Evolutionary conservation across 2,888 invertebrate genomes (phyloP).

Genomic region (Microctonus hyperodae): DNA sequence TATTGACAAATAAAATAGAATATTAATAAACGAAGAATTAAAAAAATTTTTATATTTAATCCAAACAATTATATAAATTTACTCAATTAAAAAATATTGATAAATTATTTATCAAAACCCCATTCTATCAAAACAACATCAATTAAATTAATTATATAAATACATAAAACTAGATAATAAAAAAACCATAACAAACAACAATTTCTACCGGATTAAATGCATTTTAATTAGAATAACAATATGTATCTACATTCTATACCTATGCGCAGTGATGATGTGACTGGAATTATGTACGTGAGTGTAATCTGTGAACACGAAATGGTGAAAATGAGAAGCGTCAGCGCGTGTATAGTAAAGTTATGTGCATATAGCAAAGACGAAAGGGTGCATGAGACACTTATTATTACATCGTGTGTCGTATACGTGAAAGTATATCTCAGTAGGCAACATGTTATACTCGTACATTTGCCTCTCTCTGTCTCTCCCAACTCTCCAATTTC

Average conservation of each 20-base stretch:
- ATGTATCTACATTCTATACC: neutral
- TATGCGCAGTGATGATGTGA: neutral
- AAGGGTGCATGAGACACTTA: conserved; percentile 35
- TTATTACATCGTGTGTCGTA: conserved; percentile 37
- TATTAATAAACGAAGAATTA: no score
- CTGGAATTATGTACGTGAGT: neutral
- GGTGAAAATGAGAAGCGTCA: conserved; percentile 28
- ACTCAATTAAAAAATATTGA: no score
- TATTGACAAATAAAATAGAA: no score
- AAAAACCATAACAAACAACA: no score
- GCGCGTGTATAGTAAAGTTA: conserved; percentile 28
- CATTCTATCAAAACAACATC: no score
- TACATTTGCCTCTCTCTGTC: neutral
- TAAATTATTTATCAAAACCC: no score
- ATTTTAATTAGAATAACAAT: neutral
- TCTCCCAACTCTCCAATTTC: neutral
- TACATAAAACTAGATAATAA: no score
- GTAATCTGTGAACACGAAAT: neutral
- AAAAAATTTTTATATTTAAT: no score
- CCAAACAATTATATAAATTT: no score
- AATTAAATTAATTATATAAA: no score
- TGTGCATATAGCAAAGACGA: conserved; percentile 18
- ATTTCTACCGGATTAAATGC: neutral
- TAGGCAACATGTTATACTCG: neutral
- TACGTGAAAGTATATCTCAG: conserved; percentile 25